Percentiles rank a stretch among this genome's conserved stretches.
These are phyloP conservation scores for Hippopotamyrus pictus DNA, from an alignment of 2,797 vertebrate genomes.

Conservation along the genomic window DNA sequence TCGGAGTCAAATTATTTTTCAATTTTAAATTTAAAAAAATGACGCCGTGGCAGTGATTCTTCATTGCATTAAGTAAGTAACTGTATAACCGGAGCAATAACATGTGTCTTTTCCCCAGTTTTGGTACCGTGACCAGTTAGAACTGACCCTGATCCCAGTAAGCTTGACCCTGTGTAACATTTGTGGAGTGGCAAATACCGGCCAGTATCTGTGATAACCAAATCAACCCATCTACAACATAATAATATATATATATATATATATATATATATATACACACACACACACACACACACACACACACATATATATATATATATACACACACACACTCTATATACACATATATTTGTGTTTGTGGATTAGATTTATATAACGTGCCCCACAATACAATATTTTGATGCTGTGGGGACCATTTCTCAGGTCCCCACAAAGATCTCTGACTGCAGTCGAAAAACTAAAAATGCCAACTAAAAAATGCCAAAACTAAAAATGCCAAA, in stretches of 20 bases:
- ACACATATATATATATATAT: background rate
- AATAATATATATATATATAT: background rate
- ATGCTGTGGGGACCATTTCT: no score
- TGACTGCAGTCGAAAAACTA: no score
- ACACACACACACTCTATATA: no score
- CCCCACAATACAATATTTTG: no score
- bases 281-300: no score
- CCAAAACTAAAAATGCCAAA: no score
- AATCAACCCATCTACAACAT: background rate
- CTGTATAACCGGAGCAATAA: background rate
- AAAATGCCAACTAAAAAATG: no score
- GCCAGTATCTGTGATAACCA: background rate
- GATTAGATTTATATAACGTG: no score
- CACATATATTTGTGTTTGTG: no score
- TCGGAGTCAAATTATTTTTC: background rate
- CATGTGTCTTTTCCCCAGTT: background rate
- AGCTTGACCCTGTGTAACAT: background rate
- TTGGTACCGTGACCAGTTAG: background rate
- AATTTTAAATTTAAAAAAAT: background rate
- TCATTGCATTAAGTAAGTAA: background rate
- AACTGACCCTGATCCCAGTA: background rate
- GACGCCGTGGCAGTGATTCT: background rate
- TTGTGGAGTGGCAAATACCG: background rate
- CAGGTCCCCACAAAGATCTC: no score
- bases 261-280: no score